Conservation (phyloP, 2,888 invertebrate genomes). For the Gonocerus acuteangulatus region DNA sequence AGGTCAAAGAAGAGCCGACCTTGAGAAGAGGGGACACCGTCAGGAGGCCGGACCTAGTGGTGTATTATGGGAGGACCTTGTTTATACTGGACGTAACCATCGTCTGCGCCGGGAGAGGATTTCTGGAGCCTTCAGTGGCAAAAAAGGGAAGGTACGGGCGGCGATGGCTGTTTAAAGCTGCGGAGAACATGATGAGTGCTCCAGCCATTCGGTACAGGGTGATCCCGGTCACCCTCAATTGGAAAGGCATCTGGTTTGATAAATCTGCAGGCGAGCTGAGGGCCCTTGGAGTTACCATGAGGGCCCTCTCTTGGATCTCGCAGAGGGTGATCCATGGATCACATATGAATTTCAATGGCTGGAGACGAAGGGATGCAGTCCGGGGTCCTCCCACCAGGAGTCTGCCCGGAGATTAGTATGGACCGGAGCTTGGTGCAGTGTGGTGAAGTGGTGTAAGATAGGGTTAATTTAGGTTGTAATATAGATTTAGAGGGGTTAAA, state of each 20-base stretch:
- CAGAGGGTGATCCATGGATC: background rate
- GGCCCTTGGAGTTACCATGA: constrained; percentile 30
- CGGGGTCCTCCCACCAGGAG: background rate
- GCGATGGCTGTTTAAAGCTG: background rate
- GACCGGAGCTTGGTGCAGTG: too few relatives aligned
- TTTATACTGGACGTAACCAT: constrained; percentile 27
- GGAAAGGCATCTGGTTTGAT: constrained; percentile 16
- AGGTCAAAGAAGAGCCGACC: background rate
- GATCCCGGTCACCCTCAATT: constrained; percentile 1
- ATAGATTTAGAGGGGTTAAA: too few relatives aligned
- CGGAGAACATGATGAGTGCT: background rate
- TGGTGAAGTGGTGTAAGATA: too few relatives aligned
- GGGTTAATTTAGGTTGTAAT: too few relatives aligned
- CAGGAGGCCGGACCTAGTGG: background rate
- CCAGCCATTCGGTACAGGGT: background rate
- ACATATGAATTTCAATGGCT: background rate
- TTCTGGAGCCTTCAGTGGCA: background rate
- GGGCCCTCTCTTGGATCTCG: constrained; percentile 37
- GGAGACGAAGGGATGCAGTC: background rate
- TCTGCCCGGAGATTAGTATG: too few relatives aligned
- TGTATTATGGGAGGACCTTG: background rate
- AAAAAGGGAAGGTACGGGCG: background rate
- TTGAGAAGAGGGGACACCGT: background rate
- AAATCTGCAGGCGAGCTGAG: background rate
- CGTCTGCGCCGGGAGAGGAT: background rate